These are phyloP conservation scores for Indicator maculatus DNA, from an alignment of 2,113 vertebrate species.

Conservation along the genomic window DNA sequence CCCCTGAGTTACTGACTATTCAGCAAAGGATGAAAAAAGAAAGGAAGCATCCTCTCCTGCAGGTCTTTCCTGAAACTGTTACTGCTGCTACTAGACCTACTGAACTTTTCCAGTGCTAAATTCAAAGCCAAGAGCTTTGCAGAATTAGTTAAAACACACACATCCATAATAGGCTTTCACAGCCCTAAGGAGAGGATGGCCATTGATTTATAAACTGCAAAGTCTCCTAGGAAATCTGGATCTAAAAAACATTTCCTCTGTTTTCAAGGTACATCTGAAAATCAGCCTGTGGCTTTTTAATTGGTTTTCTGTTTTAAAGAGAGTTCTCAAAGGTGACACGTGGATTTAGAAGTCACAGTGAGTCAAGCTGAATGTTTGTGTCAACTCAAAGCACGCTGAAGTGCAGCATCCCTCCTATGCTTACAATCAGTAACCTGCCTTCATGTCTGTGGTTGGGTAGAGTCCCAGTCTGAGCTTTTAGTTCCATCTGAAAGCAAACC, in stretches of 20 bases:
- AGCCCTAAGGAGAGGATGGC: neutral
- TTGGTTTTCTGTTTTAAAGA: neutral
- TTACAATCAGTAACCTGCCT: neutral
- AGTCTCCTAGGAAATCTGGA: neutral
- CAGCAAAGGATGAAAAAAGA: neutral
- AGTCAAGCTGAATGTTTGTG: neutral
- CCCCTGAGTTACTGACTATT: neutral
- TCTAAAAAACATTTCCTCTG: neutral
- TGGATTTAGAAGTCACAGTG: neutral
- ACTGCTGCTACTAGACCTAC: neutral
- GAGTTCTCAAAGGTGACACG: neutral
- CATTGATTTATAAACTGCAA: neutral
- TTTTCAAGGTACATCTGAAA: neutral
- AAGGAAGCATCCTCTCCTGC: neutral
- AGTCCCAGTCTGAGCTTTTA: neutral
- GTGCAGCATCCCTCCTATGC: neutral
- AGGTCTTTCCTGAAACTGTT: neutral
- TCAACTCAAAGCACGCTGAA: neutral
- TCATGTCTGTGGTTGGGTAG: neutral
- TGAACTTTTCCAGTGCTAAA: neutral
- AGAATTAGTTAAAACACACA: neutral
- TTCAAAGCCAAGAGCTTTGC: neutral
- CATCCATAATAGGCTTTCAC: neutral
- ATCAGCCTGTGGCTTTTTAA: accelerated
- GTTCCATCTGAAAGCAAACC: neutral